These are phyloP conservation scores for Eumeta japonica DNA, from an alignment of 1,140 invertebrate genomes.

Conservation along the genomic window DNA sequence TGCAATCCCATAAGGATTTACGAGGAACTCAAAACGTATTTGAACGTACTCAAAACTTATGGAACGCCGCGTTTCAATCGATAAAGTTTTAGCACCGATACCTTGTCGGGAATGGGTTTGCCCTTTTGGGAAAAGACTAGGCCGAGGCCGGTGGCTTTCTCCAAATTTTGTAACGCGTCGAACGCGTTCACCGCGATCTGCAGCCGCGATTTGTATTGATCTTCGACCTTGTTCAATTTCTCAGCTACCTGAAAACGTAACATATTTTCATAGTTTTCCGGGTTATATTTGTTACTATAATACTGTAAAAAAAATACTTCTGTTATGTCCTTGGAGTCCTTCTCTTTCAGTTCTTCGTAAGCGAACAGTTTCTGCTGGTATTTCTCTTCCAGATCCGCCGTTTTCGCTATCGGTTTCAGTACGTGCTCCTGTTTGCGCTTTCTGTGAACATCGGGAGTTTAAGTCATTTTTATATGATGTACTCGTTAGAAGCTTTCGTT, in stretches of 20 bases:
- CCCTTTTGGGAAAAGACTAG: conserved; percentile 49
- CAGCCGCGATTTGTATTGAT: conserved; percentile 20
- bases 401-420: conserved; percentile 33
- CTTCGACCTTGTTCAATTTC: conserved; percentile 29
- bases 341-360: conserved; percentile 39
- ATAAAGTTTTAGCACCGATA: conserved; percentile 9
- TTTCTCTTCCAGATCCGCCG: conserved; percentile 40
- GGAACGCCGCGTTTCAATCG: background rate
- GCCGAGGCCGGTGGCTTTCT: conserved; percentile 34
- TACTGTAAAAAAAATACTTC: conserved; percentile 20
- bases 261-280: no score
- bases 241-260: conserved; percentile 30
- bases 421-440: conserved; percentile 47
- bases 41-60: background rate
- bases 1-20: no score
- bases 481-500: no score
- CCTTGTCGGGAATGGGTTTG: conserved; percentile 46
- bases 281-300: no score
- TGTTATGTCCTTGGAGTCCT: conserved; percentile 32
- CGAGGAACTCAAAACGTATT: no score
- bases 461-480: background rate
- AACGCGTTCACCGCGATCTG: conserved; percentile 33
- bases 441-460: conserved; percentile 18
- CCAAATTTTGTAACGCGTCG: conserved; percentile 28
- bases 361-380: conserved; percentile 38